phyloP scores from a whole-genome alignment of 2,797 vertebrate species.

The Nothura maculosa region DNA sequence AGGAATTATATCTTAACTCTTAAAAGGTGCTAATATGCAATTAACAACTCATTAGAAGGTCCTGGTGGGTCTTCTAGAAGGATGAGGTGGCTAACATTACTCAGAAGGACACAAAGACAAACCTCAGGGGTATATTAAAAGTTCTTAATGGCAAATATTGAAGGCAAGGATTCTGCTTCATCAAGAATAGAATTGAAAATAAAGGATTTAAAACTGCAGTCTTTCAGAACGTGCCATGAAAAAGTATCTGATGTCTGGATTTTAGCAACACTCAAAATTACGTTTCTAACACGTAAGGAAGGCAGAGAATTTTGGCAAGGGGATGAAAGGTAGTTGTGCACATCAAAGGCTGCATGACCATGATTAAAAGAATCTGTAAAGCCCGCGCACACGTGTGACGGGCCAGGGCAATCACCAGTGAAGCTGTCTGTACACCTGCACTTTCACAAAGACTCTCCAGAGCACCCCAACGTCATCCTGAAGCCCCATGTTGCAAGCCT shows the following conservation, averaged over 20 bases:
- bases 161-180: background rate
- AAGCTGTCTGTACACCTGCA: constrained; percentile 28
- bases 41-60: background rate
- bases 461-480: constrained; percentile 8
- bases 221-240: background rate
- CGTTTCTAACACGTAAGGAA: constrained; percentile 6
- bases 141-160: background rate
- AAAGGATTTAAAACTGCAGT: background rate
- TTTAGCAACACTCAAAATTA: constrained; percentile 11
- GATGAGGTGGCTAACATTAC: background rate
- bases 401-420: constrained; percentile 51
- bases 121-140: background rate
- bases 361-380: constrained; percentile 72
- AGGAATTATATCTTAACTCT: background rate
- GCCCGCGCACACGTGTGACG: constrained; percentile 50
- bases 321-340: constrained; percentile 37
- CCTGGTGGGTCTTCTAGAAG: background rate
- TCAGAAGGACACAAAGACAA: background rate
- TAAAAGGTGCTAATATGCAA: background rate
- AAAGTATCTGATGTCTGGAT: background rate
- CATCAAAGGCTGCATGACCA: constrained; percentile 46
- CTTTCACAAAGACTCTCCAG: constrained; percentile 24
- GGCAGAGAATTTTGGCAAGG: constrained; percentile 41
- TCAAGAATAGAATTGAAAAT: background rate
- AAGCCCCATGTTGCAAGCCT: constrained; percentile 39